Base-by-base conservation (phyloP, 2,113 vertebrate genomes). In the Cynopterus brachyotis region DNA sequence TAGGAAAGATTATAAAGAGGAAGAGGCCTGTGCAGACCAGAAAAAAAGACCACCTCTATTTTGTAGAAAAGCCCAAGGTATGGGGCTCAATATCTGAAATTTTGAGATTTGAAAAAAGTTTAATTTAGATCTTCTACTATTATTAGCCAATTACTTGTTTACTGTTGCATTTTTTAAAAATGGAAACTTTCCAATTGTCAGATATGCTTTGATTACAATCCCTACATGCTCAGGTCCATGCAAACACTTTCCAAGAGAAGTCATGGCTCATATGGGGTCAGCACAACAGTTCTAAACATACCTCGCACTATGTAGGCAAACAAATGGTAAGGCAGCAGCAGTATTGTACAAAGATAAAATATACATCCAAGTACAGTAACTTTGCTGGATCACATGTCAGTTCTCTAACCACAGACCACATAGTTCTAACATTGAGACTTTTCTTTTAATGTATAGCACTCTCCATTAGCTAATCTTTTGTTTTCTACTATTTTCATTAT, bases 161-260 rank as follows among this genome's bases (percentile, higher is more conserved):
- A 59, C 2, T 60, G 64, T 0, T 75, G 3, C 9, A 40, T 55
- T 79, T 42, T 28, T 62, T 70, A 53, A 9, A 6, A 42, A 60
- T 45, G 55, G 10, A 47, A 26, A 1, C 26, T 86, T 92, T 93
- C 17, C 89, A 82, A 91, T 79, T 3, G 28, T 89, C 50, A 78
- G 78, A 9, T 60, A 72, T 35, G 47, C 66, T 81, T 82, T 55
- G n/a, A 53, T 66, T 75, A 88, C 0, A 57, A 87, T 72, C 59
- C 19, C 26, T 81, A 95, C 60, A 53, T 69, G 55, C 19, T 45
- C 72, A 28, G 32, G 53, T 64, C n/a, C 24, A 60, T 62, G 55
- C 45, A 92, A 93, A 93, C 42, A 80, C 66, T 50, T 87, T 96
- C 66, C 32, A 83, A 87, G 57, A 69, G 40, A 76, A 42, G 5